Conservation (phyloP, 2,888 invertebrate species). For the Lomographa bimaculata region DNA sequence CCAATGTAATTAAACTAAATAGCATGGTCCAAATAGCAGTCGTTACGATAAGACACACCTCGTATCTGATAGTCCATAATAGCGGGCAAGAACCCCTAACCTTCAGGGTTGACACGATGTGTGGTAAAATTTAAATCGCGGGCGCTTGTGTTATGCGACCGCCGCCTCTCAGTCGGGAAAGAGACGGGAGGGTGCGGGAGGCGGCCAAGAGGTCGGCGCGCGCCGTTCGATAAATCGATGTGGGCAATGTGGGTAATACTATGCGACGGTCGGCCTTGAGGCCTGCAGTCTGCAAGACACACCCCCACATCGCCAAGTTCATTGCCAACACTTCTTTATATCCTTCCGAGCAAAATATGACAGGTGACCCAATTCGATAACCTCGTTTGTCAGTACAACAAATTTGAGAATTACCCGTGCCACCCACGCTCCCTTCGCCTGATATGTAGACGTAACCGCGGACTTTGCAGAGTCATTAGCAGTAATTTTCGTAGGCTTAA, state of each 20-base stretch:
- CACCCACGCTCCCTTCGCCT: conserved; percentile 26
- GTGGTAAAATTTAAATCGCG: conserved; percentile 25
- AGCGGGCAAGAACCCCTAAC: conserved; percentile 21
- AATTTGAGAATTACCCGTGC: conserved; percentile 21
- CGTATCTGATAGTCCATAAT: conserved; percentile 13
- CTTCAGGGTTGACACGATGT: conserved; percentile 10
- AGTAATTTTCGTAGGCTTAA: conserved; percentile 22
- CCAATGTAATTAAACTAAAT: conserved; percentile 1
- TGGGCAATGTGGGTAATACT: conserved; percentile 65
- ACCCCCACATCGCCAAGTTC: conserved; percentile 76
- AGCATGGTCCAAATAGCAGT: conserved; percentile 5
- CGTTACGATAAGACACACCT: conserved; percentile 20
- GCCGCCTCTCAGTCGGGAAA: conserved; percentile 49
- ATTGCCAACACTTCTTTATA: conserved; percentile 66
- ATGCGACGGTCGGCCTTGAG: conserved; percentile 73
- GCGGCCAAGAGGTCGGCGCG: conserved; percentile 64
- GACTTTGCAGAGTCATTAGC: conserved; percentile 24
- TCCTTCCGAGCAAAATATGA: conserved; percentile 43
- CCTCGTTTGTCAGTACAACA: conserved; percentile 15
- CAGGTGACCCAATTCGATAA: conserved; percentile 27
- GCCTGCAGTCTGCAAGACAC: conserved; percentile 78
- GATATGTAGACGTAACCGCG: conserved; percentile 22
- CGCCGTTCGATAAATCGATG: conserved; percentile 82
- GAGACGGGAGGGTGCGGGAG: conserved; percentile 52
- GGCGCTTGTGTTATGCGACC: conserved; percentile 29